Evolutionary conservation across 2,113 vertebrate genomes (phyloP).

Genomic region (Nanorana parkeri): DNA sequence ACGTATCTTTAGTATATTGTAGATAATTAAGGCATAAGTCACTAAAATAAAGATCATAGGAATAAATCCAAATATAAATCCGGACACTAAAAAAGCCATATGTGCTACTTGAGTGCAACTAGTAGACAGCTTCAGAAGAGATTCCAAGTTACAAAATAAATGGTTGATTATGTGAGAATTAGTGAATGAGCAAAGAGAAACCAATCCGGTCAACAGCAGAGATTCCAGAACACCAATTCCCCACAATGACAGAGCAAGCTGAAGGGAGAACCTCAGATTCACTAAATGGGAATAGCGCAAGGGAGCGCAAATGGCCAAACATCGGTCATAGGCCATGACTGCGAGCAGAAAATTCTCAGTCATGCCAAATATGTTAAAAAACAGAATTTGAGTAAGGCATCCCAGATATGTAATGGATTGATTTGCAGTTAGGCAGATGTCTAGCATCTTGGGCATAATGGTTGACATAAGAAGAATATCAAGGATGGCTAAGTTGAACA

Average conservation of each 20-base stretch:
- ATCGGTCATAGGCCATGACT: conserved; percentile 14
- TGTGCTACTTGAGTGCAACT: conserved; percentile 42
- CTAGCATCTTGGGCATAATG: conserved; percentile 2
- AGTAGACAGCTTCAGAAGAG: conserved; percentile 63
- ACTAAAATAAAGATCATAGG: conserved; percentile 5
- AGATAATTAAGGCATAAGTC: background rate
- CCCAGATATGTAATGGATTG: background rate
- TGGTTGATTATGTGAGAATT: conserved; percentile 54
- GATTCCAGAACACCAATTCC: conserved; percentile 1
- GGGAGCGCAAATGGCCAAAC: background rate
- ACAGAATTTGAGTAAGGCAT: background rate
- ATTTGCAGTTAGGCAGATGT: conserved; percentile 7
- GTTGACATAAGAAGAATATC: background rate
- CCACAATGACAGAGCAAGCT: background rate
- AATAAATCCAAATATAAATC: background rate
- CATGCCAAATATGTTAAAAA: conserved; percentile 1
- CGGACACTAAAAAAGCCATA: background rate
- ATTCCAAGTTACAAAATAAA: conserved; percentile 68
- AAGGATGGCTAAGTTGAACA: background rate
- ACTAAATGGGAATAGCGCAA: background rate
- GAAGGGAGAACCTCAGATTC: background rate
- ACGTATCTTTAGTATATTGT: conserved; percentile 9
- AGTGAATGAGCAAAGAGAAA: conserved; percentile 61
- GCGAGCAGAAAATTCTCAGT: conserved; percentile 2
- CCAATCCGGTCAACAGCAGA: background rate